phyloP scores from a whole-genome alignment of 2,888 invertebrate species.

The Leptopilina myrica region DNA sequence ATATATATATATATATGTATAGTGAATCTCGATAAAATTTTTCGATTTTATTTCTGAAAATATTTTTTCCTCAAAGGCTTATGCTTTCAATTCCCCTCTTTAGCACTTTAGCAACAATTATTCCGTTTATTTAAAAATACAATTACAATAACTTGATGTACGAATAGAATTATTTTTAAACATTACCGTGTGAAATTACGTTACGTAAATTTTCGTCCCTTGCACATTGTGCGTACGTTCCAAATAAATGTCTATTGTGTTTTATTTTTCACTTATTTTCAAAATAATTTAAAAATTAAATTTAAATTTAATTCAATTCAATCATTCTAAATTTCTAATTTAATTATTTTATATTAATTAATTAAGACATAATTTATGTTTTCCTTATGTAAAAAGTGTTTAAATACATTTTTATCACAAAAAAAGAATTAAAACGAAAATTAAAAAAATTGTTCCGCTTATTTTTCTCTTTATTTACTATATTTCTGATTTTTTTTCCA shows the following conservation, averaged over 20 bases:
- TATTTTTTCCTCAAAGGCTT: conserved; percentile 41
- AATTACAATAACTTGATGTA: background rate
- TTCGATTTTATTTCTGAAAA: conserved; percentile 57
- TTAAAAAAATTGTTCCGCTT: too few relatives aligned
- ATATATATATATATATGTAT: background rate
- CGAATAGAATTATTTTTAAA: conserved; percentile 15
- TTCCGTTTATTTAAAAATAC: background rate
- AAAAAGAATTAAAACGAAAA: too few relatives aligned
- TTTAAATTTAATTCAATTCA: too few relatives aligned
- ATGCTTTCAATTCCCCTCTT: background rate
- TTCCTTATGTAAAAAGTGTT: too few relatives aligned
- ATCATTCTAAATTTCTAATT: too few relatives aligned
- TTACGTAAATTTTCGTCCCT: conserved; percentile 8
- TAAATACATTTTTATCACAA: too few relatives aligned
- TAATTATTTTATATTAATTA: too few relatives aligned
- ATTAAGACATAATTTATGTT: too few relatives aligned
- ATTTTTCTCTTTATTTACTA: too few relatives aligned
- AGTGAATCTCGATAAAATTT: conserved; percentile 56
- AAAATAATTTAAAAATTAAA: background rate
- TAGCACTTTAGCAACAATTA: background rate
- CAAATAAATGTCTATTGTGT: background rate
- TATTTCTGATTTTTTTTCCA: too few relatives aligned
- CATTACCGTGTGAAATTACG: background rate
- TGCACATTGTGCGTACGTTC: background rate
- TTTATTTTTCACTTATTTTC: background rate